Evolutionary conservation across 2,888 invertebrate species (phyloP).

Genomic region (Xestia c-nigrum): DNA sequence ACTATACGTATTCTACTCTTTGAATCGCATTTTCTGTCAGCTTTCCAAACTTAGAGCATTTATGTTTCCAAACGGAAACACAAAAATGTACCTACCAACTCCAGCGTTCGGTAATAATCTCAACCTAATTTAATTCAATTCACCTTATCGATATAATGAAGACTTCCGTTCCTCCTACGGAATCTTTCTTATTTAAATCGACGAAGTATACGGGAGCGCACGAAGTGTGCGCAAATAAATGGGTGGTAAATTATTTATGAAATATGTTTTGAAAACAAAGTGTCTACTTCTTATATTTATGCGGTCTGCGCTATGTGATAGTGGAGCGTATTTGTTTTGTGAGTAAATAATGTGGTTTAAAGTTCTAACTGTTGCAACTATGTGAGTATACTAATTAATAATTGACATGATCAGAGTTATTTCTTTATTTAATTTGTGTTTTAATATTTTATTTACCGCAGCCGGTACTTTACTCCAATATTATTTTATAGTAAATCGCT

Average conservation of each 20-base stretch:
- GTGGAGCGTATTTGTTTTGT: neutral
- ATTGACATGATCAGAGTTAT: neutral
- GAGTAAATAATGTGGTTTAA: conserved; percentile 55
- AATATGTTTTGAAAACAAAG: neutral
- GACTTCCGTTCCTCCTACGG: conserved; percentile 44
- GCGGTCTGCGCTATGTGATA: neutral
- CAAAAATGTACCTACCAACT: neutral
- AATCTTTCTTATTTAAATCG: conserved; percentile 20
- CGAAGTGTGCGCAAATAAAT: neutral
- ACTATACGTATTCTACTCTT: no score
- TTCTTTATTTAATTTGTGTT: neutral
- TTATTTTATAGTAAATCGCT: neutral
- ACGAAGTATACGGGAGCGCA: conserved; percentile 1
- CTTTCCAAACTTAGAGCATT: neutral
- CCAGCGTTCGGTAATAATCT: conserved; percentile 18
- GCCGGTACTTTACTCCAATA: neutral
- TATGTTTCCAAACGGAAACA: neutral
- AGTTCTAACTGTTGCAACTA: conserved; percentile 35
- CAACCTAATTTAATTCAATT: conserved; percentile 28
- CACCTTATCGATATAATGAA: conserved; percentile 37
- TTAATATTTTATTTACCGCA: neutral
- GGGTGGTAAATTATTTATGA: neutral
- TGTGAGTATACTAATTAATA: conserved; percentile 34
- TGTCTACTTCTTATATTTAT: neutral
- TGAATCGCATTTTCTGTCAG: neutral